Percentiles rank a stretch among this genome's conserved stretches.
These are phyloP conservation scores for Salvator merianae DNA, from an alignment of 2,113 vertebrate species.

Conservation along the genomic window DNA sequence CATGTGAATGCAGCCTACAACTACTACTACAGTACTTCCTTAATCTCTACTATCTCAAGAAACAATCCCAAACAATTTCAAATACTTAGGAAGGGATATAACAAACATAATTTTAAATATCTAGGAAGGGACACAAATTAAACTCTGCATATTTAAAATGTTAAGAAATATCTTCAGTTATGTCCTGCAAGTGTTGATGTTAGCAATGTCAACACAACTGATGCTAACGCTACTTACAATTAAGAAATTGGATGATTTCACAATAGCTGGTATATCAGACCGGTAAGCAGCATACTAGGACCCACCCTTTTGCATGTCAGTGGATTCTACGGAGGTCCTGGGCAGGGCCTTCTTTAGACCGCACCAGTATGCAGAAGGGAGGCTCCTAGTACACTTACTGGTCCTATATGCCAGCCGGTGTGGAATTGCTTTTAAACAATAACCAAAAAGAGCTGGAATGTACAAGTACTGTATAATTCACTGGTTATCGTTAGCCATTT, in stretches of 20 bases:
- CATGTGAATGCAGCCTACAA: too few species aligned
- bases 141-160: background rate
- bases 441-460: background rate
- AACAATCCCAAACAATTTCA: background rate
- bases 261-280: too few species aligned
- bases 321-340: too few species aligned
- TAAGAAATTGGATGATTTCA: background rate
- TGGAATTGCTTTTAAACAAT: background rate
- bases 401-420: too few species aligned
- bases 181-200: background rate
- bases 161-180: background rate
- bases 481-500: background rate
- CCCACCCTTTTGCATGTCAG: too few species aligned
- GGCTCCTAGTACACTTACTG: too few species aligned
- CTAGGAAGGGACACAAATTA: background rate
- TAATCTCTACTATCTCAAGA: background rate
- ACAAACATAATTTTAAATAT: too few species aligned
- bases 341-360: too few species aligned
- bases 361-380: too few species aligned
- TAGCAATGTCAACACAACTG: background rate
- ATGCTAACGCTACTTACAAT: background rate
- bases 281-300: too few species aligned
- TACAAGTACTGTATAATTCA: background rate
- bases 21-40: too few species aligned
- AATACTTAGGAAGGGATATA: background rate